Evolutionary conservation across 2,888 invertebrate genomes (phyloP), one percentile per base, ranked within the genome.

Genomic region (Trileptium ribeirensis): DNA sequence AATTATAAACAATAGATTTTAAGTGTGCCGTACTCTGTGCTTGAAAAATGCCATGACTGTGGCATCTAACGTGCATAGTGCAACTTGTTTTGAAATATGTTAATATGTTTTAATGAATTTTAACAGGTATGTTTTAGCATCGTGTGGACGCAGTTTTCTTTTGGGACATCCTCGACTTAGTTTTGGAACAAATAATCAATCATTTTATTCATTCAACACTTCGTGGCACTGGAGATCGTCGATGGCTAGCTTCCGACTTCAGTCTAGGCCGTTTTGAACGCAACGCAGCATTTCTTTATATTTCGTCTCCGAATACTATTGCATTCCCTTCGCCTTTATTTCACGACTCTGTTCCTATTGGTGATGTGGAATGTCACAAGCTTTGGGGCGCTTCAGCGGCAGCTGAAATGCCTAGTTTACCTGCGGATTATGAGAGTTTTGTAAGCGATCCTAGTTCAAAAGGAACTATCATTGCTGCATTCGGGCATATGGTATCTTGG

Each of bases 391-490:
- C 8, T 15, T 24, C 24, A 24, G 8, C 51, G 24, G 51, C 51
- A 15, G 51, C 24, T 15, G 51, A 24, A 8, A 51, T 24, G 8
- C 8, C 51, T 51, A 39, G 34, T 1, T 39, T 85, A 1, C 80
- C 81, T 0, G 31, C 74, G 0, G 84, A 84, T 15, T 79, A 84
- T 31, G 29, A 77, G 39, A 79, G 80, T 0, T 85, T 86, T 67
- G 83, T 85, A 15, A 83, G 84, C 40, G 86, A 85, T 81, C 83
- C 85, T 0, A 67, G 33, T 0, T 85, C 85, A 33, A 83, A 80
- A 64, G 86, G 86, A 79, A 85, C 85, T 0, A 85, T 86, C 24
- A 84, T 85, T 74, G 84, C 85, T n/a, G 86, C 86, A 3, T 85
- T 86, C 64, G 86, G 86, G 0, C 84, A 84, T 3, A 83, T 85